These are phyloP conservation scores for Euclidia mi DNA, from an alignment of 2,888 invertebrate genomes.

Conservation along the genomic window DNA sequence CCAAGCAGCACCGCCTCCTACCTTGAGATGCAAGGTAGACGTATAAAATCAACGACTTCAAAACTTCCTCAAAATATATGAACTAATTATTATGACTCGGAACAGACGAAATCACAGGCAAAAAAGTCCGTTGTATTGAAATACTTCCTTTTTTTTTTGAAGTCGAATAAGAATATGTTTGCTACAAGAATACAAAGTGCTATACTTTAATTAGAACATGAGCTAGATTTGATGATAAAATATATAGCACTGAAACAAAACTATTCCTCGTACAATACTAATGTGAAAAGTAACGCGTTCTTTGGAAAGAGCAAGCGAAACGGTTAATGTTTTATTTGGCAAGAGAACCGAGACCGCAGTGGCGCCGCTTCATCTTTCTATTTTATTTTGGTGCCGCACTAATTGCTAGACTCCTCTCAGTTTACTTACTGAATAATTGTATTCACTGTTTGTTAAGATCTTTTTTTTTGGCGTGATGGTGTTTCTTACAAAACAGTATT, in stretches of 20 bases:
- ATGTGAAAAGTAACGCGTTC: conserved; percentile 42
- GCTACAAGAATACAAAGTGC: no score
- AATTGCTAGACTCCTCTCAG: conserved; percentile 54
- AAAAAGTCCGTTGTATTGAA: no score
- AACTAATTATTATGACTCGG: no score
- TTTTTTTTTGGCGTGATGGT: no score
- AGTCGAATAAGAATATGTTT: no score
- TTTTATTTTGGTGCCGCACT: conserved; percentile 51
- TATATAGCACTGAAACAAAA: conserved; percentile 23
- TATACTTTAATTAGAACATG: conserved; percentile 10
- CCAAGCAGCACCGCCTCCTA: no score
- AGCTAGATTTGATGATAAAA: conserved; percentile 21
- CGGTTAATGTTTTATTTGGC: conserved; percentile 63
- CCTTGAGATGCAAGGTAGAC: no score
- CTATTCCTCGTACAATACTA: conserved; percentile 18
- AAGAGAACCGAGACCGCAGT: conserved; percentile 44
- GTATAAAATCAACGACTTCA: no score
- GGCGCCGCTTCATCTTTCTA: conserved; percentile 52
- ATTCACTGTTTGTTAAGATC: conserved; percentile 25
- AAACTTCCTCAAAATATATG: no score
- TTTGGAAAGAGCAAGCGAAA: conserved; percentile 48
- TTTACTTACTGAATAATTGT: conserved; percentile 42
- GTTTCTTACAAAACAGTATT: no score
- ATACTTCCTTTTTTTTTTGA: no score
- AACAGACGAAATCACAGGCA: no score